phyloP scores from a whole-genome alignment of 2,113 vertebrate species.

The Manacus vitellinus region DNA sequence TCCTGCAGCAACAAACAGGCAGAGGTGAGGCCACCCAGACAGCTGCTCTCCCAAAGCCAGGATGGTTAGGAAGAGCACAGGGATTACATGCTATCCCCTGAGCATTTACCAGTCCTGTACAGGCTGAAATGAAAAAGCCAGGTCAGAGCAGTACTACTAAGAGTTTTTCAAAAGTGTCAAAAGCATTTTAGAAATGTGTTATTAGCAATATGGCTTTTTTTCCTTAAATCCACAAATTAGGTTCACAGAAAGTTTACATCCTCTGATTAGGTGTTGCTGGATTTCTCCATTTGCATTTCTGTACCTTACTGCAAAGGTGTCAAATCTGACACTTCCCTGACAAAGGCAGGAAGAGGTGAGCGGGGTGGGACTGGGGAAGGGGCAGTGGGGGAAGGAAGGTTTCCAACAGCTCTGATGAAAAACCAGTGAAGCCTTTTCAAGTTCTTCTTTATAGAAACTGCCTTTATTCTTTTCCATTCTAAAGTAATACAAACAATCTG shows the following conservation, averaged over 20 bases:
- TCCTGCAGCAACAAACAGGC: neutral
- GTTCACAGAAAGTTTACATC: slow-evolving; percentile 49
- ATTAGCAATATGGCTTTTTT: neutral
- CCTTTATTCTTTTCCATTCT: slow-evolving; percentile 57
- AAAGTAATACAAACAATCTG: slow-evolving; percentile 46
- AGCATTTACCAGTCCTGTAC: neutral
- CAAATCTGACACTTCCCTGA: slow-evolving; percentile 47
- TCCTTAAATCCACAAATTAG: slow-evolving; percentile 55
- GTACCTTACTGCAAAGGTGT: slow-evolving; percentile 50
- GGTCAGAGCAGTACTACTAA: neutral
- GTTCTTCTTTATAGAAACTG: neutral
- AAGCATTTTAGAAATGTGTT: neutral
- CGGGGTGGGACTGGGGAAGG: neutral
- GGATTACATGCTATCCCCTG: neutral
- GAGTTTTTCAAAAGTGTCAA: neutral
- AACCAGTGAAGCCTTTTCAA: slow-evolving; percentile 31
- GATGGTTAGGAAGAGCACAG: neutral
- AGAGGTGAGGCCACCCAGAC: neutral
- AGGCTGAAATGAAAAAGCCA: neutral
- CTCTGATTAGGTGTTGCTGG: slow-evolving; percentile 43
- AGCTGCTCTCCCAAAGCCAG: neutral
- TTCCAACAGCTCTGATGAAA: slow-evolving; percentile 51
- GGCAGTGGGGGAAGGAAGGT: neutral
- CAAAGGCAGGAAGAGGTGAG: slow-evolving; percentile 54
- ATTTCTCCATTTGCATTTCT: slow-evolving; percentile 63